Percentiles rank a stretch among this genome's conserved stretches.
phyloP scores from a whole-genome alignment of 2,113 vertebrate genomes.

The Stegastes partitus region DNA sequence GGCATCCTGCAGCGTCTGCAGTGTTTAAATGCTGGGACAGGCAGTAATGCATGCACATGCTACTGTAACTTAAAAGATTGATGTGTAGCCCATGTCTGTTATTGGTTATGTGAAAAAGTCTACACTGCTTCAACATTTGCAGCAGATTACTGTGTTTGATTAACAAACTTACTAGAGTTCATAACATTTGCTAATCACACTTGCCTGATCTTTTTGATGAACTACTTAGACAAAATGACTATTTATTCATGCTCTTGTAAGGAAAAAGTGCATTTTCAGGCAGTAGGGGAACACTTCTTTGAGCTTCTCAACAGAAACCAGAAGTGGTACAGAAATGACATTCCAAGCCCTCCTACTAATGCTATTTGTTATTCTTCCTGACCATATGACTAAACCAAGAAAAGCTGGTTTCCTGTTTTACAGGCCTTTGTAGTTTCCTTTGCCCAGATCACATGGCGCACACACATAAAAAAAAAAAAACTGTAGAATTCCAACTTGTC shows the following conservation, averaged over 20 bases:
- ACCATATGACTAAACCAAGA: conserved; percentile 58
- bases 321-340: conserved; percentile 34
- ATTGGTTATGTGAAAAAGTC: conserved; percentile 10
- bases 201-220: not conserved
- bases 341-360: conserved; percentile 28
- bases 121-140: conserved; percentile 10
- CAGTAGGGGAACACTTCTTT: not conserved
- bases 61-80: conserved; percentile 16
- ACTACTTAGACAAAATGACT: not conserved
- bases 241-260: not conserved
- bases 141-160: not conserved
- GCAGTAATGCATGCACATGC: not conserved
- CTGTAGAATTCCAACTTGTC: conserved; percentile 50
- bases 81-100: conserved; percentile 11
- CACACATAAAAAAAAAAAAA: conserved; percentile 15
- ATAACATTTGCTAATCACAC: not conserved
- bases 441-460: conserved; percentile 20
- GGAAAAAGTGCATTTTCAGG: not conserved
- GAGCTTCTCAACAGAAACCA: conserved; percentile 43
- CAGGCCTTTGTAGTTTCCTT: conserved; percentile 45
- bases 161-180: not conserved
- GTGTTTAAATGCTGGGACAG: conserved; percentile 9
- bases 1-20: conserved; percentile 14
- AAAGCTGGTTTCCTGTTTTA: conserved; percentile 52
- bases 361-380: conserved; percentile 64